These are phyloP conservation scores for Prinia subflava DNA, from an alignment of 2,113 vertebrate species.

Conservation along the genomic window DNA sequence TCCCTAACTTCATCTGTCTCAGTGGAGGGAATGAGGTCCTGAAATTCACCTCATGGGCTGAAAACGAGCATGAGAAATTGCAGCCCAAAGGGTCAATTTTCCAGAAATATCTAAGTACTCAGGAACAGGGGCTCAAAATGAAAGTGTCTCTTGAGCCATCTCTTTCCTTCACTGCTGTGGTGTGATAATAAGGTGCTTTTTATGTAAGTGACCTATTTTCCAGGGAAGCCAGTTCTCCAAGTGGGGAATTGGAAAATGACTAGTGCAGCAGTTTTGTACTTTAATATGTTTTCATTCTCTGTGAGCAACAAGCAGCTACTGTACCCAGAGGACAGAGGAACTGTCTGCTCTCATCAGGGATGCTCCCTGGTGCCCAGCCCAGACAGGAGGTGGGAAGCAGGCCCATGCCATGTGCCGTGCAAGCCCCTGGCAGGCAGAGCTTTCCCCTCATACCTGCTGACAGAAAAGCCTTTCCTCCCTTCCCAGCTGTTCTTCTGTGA, in stretches of 20 bases:
- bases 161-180: constrained; percentile 25
- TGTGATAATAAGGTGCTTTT: constrained; percentile 70
- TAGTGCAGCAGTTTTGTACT: constrained; percentile 65
- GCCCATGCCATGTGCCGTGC: not conserved
- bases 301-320: constrained; percentile 53
- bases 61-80: constrained; percentile 40
- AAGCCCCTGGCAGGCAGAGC: not conserved
- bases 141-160: constrained; percentile 57
- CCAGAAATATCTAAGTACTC: constrained; percentile 52
- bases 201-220: constrained; percentile 76
- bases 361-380: constrained; percentile 6
- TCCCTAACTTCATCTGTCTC: not conserved
- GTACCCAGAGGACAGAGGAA: constrained; percentile 45
- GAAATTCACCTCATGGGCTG: constrained; percentile 23
- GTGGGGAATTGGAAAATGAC: constrained; percentile 66
- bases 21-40: not conserved
- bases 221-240: constrained; percentile 58
- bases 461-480: not conserved
- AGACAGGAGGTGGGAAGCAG: not conserved
- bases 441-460: not conserved
- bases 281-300: constrained; percentile 64
- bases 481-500: not conserved
- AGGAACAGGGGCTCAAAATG: constrained; percentile 9
- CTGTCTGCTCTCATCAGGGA: constrained; percentile 53
- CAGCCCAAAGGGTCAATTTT: constrained; percentile 68